Conservation (phyloP, 2,888 invertebrate species). For the Agriopis marginaria region DNA sequence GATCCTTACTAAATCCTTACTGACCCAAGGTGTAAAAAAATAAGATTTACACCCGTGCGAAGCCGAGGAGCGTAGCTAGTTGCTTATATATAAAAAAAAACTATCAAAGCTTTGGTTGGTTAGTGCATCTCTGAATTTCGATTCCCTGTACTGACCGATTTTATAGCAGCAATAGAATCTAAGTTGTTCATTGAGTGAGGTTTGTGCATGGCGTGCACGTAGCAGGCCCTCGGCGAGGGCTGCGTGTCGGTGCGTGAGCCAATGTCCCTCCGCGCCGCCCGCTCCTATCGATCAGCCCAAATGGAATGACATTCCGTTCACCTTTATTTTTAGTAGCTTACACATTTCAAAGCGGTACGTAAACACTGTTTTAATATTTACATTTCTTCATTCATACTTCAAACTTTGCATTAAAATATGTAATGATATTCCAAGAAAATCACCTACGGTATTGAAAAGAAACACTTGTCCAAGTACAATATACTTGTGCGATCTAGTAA, state of each 20-base stretch:
- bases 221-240: constrained; percentile 63
- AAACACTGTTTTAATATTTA: constrained; percentile 13
- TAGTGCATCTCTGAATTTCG: neutral
- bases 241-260: constrained; percentile 66
- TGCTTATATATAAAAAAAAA: too few species aligned
- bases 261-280: constrained; percentile 58
- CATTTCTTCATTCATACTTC: constrained; percentile 20
- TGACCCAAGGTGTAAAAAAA: too few species aligned
- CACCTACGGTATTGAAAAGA: constrained; percentile 26
- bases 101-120: neutral
- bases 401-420: constrained; percentile 25
- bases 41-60: too few species aligned
- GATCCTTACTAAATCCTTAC: too few species aligned
- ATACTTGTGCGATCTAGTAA: constrained; percentile 39
- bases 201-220: constrained; percentile 73
- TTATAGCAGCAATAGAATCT: constrained; percentile 49
- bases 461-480: constrained; percentile 40
- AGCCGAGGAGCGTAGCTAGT: too few species aligned
- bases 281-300: constrained; percentile 57
- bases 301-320: constrained; percentile 34
- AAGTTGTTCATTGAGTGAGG: constrained; percentile 51
- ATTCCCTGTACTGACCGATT: constrained; percentile 49
- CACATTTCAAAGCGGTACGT: constrained; percentile 18
- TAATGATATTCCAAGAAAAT: constrained; percentile 22
- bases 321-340: constrained; percentile 25